Conservation (phyloP, 1,140 invertebrate species). For the Aphaenogaster ashmeadi region DNA sequence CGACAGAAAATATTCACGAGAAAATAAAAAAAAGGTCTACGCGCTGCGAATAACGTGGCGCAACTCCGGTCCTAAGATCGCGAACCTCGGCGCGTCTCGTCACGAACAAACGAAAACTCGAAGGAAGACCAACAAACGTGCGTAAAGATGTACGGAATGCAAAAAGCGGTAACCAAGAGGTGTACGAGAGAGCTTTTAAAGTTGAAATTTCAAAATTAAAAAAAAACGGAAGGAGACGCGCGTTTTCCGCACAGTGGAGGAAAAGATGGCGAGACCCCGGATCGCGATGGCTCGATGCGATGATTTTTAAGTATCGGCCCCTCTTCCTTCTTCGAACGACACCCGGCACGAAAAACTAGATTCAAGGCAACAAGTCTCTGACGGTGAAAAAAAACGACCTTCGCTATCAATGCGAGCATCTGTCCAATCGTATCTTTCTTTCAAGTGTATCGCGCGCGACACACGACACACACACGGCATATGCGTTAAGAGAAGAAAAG, state of each 20-base stretch:
- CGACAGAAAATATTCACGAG: constrained; percentile 68
- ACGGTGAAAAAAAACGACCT: constrained; percentile 84
- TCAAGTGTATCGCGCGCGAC: constrained; percentile 2
- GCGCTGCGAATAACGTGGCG: constrained; percentile 84
- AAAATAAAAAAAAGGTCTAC: constrained; percentile 76
- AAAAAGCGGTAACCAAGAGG: constrained; percentile 29
- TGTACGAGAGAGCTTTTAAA: constrained; percentile 53
- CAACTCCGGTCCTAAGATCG: constrained; percentile 80
- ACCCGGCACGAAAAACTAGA: constrained; percentile 63
- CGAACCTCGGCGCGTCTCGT: constrained; percentile 47
- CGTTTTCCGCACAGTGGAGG: constrained; percentile 12
- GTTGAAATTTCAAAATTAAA: constrained; percentile 21
- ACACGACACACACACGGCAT: not conserved
- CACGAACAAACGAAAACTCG: not conserved
- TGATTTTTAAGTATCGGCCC: not conserved
- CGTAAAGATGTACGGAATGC: not conserved
- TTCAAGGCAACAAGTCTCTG: constrained; percentile 87
- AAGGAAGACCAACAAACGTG: constrained; percentile 14
- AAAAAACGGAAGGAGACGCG: constrained; percentile 13
- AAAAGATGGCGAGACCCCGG: not conserved
- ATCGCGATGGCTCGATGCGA: constrained; percentile 12
- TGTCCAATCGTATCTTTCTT: constrained; percentile 44
- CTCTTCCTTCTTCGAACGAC: constrained; percentile 41
- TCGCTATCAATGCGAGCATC: constrained; percentile 85
- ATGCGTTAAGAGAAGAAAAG: not conserved